phyloP scores from a whole-genome alignment of 2,113 vertebrate genomes.

The Lagopus muta region DNA sequence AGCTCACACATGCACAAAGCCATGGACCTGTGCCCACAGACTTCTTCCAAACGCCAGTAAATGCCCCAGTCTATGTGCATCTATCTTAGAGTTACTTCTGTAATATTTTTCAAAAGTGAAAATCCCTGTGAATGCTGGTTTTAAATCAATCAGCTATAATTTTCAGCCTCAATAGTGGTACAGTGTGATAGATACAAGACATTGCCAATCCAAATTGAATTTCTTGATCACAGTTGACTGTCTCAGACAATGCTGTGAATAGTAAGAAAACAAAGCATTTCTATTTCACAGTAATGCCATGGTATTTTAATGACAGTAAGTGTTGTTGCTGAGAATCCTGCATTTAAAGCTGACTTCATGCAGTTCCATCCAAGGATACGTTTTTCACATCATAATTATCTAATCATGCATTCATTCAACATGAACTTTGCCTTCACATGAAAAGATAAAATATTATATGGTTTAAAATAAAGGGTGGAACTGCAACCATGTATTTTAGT shows the following conservation, averaged over 20 bases:
- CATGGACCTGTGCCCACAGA: neutral
- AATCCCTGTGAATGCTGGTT: neutral
- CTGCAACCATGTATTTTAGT: conserved; percentile 13
- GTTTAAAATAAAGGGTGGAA: neutral
- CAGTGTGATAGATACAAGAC: neutral
- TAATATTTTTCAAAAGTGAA: neutral
- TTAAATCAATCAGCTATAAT: neutral
- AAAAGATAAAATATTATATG: neutral
- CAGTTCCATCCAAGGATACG: neutral
- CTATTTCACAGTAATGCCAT: neutral
- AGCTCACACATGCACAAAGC: neutral
- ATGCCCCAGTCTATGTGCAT: neutral
- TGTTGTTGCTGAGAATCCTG: neutral
- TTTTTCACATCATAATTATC: conserved; percentile 38
- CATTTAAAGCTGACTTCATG: conserved; percentile 15
- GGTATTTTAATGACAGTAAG: neutral
- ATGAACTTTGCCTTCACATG: neutral
- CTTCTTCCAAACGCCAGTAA: neutral
- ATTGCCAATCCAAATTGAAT: neutral
- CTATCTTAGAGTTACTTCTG: neutral
- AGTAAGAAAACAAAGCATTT: conserved; percentile 23
- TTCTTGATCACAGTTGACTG: conserved; percentile 10
- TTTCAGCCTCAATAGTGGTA: neutral
- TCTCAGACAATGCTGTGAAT: neutral
- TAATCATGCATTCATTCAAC: conserved; percentile 43